Base-by-base conservation (phyloP, 2,888 invertebrate genomes). In the Melipona bicolor region DNA sequence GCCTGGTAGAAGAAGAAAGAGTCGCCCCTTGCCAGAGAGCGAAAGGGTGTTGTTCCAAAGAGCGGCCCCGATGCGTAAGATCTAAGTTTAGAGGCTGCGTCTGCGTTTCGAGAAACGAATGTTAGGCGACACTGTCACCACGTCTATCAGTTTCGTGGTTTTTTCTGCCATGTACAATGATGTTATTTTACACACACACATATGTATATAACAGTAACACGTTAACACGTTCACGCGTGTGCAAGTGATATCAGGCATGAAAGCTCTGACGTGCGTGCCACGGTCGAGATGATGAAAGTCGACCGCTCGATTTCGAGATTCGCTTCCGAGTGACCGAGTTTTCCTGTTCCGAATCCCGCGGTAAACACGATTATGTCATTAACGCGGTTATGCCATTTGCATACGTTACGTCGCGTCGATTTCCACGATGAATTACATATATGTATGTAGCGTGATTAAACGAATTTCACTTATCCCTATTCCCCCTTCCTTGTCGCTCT, bases 291-390 rank as follows among this genome's bases (percentile, higher is more conserved):
- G 92, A 92, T 87, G 92, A 89, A 92, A 93, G 79, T 74, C 49
- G 86, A 90, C 90, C 90, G 91, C 87, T 90, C 88, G 92, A 91
- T 93, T 91, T 90, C 92, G 84, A 52, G 67, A 76, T 83, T 85
- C 76, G 75, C 36, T 83, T 80, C 83, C 73, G 77, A 78, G 79
- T 80, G 87, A 85, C 85, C 84, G 72, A 59, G 52, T 87, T 87
- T 69, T 54, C 56, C 79, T 43, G 43, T 36, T 27, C 17, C 74
- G 61, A 19, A 52, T 43, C 64, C 13, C 61, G 69, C 24, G 50
- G 54, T 54, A 24, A 70, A 67, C 74, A 52, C 56, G 62, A 76
- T 81, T 77, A 56, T 72, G 79, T 59, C 76, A 77, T 73, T 79
- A 74, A 80, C 54, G 70, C 62, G 68, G 81, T 79, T 77, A 72